A percentile compares a stretch with the other conserved stretches of the same genome.
Evolutionary conservation across 2,113 vertebrate species (phyloP).

Genomic region (Sphaerodactylus townsendi): DNA sequence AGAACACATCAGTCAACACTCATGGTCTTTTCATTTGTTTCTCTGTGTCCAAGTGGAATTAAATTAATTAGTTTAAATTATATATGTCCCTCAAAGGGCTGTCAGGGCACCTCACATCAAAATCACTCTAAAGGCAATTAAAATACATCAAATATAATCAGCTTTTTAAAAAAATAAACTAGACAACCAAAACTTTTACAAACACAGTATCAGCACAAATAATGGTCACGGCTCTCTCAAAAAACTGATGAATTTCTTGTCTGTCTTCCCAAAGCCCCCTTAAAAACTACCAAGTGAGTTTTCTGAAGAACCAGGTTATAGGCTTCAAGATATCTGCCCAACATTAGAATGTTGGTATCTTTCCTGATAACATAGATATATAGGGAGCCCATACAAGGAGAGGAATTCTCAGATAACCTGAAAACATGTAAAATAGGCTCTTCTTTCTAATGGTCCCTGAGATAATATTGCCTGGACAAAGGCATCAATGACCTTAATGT

Average conservation of each 20-base stretch:
- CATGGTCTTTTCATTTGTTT: neutral
- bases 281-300: neutral
- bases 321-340: no score
- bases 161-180: neutral
- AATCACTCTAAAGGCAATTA: neutral
- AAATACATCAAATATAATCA: neutral
- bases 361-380: neutral
- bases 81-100: neutral
- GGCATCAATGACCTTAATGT: neutral
- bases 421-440: neutral
- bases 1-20: neutral
- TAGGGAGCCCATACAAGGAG: neutral
- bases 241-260: neutral
- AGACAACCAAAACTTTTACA: neutral
- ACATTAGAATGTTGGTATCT: neutral
- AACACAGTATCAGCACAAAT: neutral
- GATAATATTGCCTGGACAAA: neutral
- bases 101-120: neutral
- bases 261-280: neutral
- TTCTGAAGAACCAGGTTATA: neutral
- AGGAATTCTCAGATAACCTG: neutral
- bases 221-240: neutral
- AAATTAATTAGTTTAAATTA: conserved; percentile 1
- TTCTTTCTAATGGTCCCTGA: neutral
- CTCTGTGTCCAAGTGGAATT: neutral